A percentile compares a stretch with the other conserved stretches of the same genome.
Conservation (phyloP, 2,113 vertebrate species). For the Echinops telfairi region DNA sequence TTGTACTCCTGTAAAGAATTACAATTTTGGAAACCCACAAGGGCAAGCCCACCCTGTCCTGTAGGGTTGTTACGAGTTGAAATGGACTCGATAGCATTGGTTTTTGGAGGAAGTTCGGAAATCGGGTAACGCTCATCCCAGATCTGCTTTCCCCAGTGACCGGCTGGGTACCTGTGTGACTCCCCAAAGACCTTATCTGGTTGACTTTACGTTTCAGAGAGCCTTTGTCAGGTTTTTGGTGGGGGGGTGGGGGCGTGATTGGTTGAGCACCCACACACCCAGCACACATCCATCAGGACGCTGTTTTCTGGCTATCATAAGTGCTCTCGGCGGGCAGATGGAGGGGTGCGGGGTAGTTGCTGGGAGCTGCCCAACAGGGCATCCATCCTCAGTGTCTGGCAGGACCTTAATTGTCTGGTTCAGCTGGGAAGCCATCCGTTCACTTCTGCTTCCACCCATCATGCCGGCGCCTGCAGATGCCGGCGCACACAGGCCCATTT, state of each 20-base stretch:
- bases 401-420: constrained; percentile 11
- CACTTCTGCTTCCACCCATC: neutral
- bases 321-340: constrained; percentile 28
- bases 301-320: neutral
- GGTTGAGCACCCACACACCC: neutral
- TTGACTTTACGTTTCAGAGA: no score
- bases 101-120: neutral
- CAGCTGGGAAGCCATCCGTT: neutral
- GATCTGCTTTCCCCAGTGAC: no score
- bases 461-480: neutral
- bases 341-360: neutral
- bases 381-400: constrained; percentile 12
- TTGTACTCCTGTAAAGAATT: no score
- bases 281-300: neutral
- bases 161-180: rapidly evolving
- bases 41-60: no score
- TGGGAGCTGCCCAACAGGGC: neutral
- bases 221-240: no score
- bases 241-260: no score
- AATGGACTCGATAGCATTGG: no score
- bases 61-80: no score
- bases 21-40: no score
- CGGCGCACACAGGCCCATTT: constrained; percentile 1
- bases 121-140: rapidly evolving
- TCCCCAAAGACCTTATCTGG: neutral